phyloP scores from a whole-genome alignment of 2,888 invertebrate genomes.

The Mesorhabditis sp. region DNA sequence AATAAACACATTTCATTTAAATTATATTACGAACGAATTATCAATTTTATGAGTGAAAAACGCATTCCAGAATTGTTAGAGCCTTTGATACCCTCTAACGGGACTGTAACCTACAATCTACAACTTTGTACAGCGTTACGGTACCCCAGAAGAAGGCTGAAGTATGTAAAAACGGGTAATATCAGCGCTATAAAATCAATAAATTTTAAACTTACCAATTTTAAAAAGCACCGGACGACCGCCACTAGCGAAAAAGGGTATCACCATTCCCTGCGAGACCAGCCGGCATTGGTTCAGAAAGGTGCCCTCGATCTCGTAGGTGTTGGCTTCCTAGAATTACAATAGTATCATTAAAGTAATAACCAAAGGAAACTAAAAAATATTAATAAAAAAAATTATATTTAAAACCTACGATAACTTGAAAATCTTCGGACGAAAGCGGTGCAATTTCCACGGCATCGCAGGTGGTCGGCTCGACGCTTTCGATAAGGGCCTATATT shows the following conservation, averaged over 20 bases:
- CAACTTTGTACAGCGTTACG: too few species aligned
- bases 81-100: too few species aligned
- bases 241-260: constrained; percentile 38
- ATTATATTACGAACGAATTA: too few species aligned
- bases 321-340: constrained; percentile 24
- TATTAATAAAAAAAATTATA: not conserved
- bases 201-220: constrained; percentile 28
- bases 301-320: constrained; percentile 34
- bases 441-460: constrained; percentile 37
- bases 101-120: too few species aligned
- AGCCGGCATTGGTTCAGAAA: constrained; percentile 47
- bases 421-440: constrained; percentile 30
- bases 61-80: too few species aligned
- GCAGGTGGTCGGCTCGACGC: constrained; percentile 22
- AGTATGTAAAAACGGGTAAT: too few species aligned
- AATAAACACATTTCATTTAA: too few species aligned
- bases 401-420: constrained; percentile 28
- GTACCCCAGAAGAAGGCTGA: too few species aligned
- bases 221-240: constrained; percentile 33
- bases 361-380: not conserved
- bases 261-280: constrained; percentile 36
- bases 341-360: not conserved
- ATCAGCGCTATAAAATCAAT: too few species aligned
- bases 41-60: too few species aligned
- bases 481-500: constrained; percentile 33